phyloP scores from a whole-genome alignment of 2,888 invertebrate species.

The Epinotia nisella region DNA sequence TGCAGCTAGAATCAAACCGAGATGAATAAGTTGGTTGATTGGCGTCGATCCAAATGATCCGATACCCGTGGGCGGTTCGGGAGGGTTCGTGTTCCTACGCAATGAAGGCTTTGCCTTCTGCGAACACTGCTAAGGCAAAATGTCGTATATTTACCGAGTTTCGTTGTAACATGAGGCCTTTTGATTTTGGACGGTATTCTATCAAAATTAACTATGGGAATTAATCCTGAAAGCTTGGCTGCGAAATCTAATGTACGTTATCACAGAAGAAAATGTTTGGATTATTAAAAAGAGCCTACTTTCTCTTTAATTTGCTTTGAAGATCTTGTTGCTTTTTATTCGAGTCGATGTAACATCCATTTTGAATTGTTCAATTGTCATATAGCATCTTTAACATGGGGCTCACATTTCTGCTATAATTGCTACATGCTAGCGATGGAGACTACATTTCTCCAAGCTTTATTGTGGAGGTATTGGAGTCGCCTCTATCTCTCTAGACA shows the following conservation, averaged over 20 bases:
- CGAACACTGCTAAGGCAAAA: conserved; percentile 1
- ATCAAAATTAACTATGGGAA: not conserved
- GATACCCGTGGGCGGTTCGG: conserved; percentile 55
- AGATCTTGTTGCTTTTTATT: not conserved
- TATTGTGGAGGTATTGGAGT: too few relatives aligned
- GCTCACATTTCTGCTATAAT: too few relatives aligned
- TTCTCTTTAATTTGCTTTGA: too few relatives aligned
- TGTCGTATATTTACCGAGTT: not conserved
- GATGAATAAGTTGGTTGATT: conserved; percentile 56
- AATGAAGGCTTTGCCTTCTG: conserved; percentile 6
- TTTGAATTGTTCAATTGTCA: too few relatives aligned
- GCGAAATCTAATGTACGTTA: not conserved
- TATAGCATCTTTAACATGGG: too few relatives aligned
- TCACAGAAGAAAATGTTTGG: not conserved
- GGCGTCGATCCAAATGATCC: conserved; percentile 60
- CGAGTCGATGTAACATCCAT: too few relatives aligned
- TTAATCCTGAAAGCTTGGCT: not conserved
- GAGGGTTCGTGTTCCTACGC: conserved; percentile 32
- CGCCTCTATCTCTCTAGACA: too few relatives aligned
- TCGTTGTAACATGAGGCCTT: not conserved
- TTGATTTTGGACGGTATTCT: not conserved
- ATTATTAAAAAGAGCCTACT: not conserved
- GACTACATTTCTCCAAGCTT: too few relatives aligned
- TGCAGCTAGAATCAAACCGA: conserved; percentile 31
- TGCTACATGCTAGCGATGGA: too few relatives aligned